phyloP scores from a whole-genome alignment of 2,888 invertebrate species.

The Eristalinus aeneus region DNA sequence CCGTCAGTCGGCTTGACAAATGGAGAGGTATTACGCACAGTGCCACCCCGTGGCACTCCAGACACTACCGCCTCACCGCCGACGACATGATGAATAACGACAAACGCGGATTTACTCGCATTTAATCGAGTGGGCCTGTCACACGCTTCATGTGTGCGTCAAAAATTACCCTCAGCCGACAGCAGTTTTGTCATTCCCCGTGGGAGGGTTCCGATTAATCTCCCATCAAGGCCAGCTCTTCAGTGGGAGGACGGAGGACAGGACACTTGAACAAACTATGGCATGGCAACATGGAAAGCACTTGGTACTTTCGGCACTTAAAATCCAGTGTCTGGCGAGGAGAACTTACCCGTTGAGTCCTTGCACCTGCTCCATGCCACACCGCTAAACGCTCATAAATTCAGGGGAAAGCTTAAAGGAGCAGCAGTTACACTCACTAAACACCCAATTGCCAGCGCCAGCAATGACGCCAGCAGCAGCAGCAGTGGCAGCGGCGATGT shows the following conservation, averaged over 20 bases:
- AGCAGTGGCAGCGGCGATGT: neutral
- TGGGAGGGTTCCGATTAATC: conserved; percentile 45
- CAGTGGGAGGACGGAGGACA: too few relatives aligned
- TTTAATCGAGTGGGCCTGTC: conserved; percentile 55
- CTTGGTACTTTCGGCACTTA: conserved; percentile 16
- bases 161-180: conserved; percentile 53
- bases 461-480: conserved; percentile 1
- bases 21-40: conserved; percentile 32
- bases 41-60: neutral
- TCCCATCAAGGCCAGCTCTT: conserved; percentile 13
- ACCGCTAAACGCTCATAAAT: conserved; percentile 66
- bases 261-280: neutral
- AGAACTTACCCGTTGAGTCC: neutral
- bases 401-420: conserved; percentile 52
- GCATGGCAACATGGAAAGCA: neutral
- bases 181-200: conserved; percentile 38
- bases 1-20: conserved; percentile 46
- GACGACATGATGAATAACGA: conserved; percentile 58
- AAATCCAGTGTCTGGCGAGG: neutral
- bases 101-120: conserved; percentile 58
- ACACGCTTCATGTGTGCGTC: neutral
- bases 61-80: neutral
- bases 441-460: conserved; percentile 65
- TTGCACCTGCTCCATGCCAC: conserved; percentile 55
- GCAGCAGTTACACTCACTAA: conserved; percentile 67